Conservation (phyloP, 2,113 vertebrate genomes). For the Platysternon megacephalum region DNA sequence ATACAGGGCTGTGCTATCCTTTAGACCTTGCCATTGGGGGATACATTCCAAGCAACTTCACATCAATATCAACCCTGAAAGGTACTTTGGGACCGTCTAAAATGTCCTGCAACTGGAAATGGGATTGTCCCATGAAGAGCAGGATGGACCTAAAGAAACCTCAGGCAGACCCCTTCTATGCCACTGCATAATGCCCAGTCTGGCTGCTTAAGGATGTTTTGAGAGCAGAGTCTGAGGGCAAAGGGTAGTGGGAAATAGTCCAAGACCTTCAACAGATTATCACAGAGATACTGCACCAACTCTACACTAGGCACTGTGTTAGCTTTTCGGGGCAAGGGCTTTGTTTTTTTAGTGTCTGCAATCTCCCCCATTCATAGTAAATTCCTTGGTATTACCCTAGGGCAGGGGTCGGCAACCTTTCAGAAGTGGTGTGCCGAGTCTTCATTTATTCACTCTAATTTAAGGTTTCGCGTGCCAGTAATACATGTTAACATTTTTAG, state of each 20-base stretch:
- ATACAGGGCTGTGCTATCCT: neutral
- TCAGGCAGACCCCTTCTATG: neutral
- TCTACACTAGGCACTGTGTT: fast-evolving
- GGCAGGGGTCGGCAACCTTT: too few relatives aligned
- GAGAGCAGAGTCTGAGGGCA: neutral
- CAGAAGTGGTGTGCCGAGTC: too few relatives aligned
- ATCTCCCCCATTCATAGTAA: neutral
- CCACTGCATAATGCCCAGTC: neutral
- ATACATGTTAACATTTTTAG: too few relatives aligned
- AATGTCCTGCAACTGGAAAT: fast-evolving
- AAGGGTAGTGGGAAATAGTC: neutral
- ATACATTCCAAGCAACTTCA: neutral
- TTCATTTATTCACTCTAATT: too few relatives aligned
- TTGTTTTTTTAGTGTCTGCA: neutral
- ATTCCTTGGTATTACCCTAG: neutral
- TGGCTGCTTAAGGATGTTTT: neutral
- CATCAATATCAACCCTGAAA: neutral
- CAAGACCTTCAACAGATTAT: neutral
- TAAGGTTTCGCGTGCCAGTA: too few relatives aligned
- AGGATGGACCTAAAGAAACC: neutral
- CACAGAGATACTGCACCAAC: neutral
- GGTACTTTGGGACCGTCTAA: neutral
- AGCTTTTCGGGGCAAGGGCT: neutral
- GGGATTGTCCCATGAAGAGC: neutral
- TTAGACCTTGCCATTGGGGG: neutral